These are phyloP conservation scores for Aramus guarauna DNA, from an alignment of 2,113 vertebrate genomes.

Conservation along the genomic window DNA sequence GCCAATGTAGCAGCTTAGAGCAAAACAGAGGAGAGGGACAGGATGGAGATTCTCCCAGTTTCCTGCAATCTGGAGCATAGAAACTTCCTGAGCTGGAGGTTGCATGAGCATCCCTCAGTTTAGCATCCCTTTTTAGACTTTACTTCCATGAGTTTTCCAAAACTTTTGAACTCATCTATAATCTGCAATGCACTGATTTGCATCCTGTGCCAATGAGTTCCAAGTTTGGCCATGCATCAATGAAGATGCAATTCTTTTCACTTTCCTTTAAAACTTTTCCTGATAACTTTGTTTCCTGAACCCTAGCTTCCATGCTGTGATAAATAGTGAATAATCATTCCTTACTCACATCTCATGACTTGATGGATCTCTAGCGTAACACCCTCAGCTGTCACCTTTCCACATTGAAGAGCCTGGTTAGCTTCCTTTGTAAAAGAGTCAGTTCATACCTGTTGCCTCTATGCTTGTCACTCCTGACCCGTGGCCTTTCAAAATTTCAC, in stretches of 20 bases:
- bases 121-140: not conserved
- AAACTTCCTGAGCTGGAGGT: not conserved
- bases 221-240: not conserved
- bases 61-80: not conserved
- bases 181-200: not conserved
- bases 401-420: not conserved
- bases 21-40: not conserved
- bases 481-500: not conserved
- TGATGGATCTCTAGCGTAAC: fast-evolving
- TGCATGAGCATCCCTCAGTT: not conserved
- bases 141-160: not conserved
- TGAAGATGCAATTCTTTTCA: not conserved
- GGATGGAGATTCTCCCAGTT: not conserved
- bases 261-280: not conserved
- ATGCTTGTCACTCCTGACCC: not conserved
- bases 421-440: not conserved
- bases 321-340: not conserved
- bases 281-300: not conserved
- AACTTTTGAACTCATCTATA: not conserved
- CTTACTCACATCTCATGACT: not conserved
- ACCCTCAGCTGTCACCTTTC: not conserved
- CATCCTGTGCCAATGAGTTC: not conserved
- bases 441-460: not conserved
- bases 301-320: not conserved
- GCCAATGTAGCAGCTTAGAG: not conserved